Evolutionary conservation across 2,113 vertebrate species (phyloP).

Genomic region (Hemicordylus capensis): DNA sequence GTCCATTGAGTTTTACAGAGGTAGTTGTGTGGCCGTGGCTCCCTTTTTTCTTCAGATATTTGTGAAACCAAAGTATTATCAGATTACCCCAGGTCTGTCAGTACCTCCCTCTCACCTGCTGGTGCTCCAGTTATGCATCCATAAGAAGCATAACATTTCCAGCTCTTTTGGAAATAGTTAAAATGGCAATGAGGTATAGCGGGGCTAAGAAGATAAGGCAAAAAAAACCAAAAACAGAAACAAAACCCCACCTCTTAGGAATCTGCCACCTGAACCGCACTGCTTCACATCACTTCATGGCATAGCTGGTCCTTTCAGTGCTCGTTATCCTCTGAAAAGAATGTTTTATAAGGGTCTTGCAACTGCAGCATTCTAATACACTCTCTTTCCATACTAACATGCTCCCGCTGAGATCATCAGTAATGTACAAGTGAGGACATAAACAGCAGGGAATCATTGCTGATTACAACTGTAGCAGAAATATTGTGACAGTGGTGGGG

Average conservation of each 20-base stretch:
- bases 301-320: background rate
- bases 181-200: background rate
- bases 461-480: slow-evolving; percentile 24
- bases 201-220: background rate
- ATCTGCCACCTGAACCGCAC: background rate
- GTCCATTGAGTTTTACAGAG: too few relatives aligned
- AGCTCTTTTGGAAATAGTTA: too few relatives aligned
- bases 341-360: background rate
- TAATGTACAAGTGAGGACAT: slow-evolving; percentile 9
- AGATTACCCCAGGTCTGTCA: too few relatives aligned
- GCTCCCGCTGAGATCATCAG: background rate
- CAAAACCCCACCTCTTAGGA: background rate
- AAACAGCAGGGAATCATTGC: slow-evolving; percentile 24
- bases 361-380: background rate
- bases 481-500: background rate
- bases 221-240: background rate
- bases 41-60: too few relatives aligned
- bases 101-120: too few relatives aligned
- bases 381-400: rapidly evolving
- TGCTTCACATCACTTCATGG: background rate
- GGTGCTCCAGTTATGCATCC: too few relatives aligned
- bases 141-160: too few relatives aligned
- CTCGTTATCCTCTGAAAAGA: background rate
- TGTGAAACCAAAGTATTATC: too few relatives aligned
- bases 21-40: too few relatives aligned